Conservation (phyloP, 1,140 invertebrate genomes). For the Campoletis sonorensis region DNA sequence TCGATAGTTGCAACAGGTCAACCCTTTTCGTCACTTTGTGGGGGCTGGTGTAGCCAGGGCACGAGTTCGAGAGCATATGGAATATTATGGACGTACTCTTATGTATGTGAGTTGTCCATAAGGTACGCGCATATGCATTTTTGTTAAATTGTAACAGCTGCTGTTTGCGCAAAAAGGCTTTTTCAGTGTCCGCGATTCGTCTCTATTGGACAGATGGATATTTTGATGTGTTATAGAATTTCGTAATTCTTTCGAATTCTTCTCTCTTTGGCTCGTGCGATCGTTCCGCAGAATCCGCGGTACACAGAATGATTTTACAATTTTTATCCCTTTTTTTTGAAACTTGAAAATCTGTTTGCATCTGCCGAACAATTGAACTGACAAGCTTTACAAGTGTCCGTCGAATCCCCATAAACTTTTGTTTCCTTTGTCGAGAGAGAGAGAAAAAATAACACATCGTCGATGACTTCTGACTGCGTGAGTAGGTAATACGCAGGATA, state of each 20-base stretch:
- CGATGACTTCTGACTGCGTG: too few species aligned
- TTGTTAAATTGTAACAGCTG: slow-evolving; percentile 58
- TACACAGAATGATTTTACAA: background rate
- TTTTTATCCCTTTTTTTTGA: too few species aligned
- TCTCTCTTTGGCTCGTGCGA: too few species aligned
- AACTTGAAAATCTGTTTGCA: too few species aligned
- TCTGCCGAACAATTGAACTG: too few species aligned
- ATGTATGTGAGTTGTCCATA: background rate
- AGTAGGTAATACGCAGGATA: background rate
- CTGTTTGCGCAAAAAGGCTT: slow-evolving; percentile 68
- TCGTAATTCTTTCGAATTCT: slow-evolving; percentile 10
- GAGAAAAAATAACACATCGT: too few species aligned
- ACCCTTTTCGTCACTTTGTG: slow-evolving; percentile 54
- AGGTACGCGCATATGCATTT: slow-evolving; percentile 14
- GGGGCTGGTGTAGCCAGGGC: slow-evolving; percentile 30
- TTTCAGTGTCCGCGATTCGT: slow-evolving; percentile 41
- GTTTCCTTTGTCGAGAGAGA: background rate
- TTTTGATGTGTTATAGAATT: slow-evolving; percentile 14
- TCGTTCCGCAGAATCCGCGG: too few species aligned
- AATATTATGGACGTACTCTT: slow-evolving; percentile 43
- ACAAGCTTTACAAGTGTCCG: too few species aligned
- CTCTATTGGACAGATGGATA: slow-evolving; percentile 41
- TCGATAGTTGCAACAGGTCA: slow-evolving; percentile 62
- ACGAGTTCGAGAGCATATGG: slow-evolving; percentile 35
- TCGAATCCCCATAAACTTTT: too few species aligned